phyloP scores from a whole-genome alignment of 1,140 invertebrate genomes.

The Drosophila virilis region DNA sequence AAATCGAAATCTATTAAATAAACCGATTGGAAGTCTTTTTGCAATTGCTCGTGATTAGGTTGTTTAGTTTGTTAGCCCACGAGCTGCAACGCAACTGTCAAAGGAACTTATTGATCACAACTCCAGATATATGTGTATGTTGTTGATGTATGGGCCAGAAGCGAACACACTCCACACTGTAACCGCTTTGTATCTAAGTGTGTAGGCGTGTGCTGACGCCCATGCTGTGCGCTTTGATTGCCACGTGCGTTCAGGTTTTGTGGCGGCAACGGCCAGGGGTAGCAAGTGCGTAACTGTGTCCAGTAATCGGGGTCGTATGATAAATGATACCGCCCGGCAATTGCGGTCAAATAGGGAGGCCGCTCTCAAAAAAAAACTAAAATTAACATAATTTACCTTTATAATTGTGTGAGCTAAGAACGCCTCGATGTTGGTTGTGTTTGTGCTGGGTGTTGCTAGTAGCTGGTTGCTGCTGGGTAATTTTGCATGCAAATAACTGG shows the following conservation, averaged over 20 bases:
- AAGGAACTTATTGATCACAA: constrained; percentile 76
- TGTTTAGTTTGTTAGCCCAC: constrained; percentile 29
- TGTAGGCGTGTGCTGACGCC: constrained; percentile 35
- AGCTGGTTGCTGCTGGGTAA: constrained; percentile 55
- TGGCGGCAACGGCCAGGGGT: neutral
- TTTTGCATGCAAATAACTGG: constrained; percentile 81
- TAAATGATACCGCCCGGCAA: constrained; percentile 61
- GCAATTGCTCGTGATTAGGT: constrained; percentile 53
- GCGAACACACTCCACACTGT: neutral
- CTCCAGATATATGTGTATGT: constrained; percentile 41
- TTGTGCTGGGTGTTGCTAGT: constrained; percentile 16
- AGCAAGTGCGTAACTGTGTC: constrained; percentile 20
- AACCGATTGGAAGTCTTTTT: constrained; percentile 1
- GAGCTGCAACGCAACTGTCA: constrained; percentile 44
- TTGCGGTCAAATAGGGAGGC: constrained; percentile 37
- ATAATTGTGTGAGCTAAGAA: constrained; percentile 32
- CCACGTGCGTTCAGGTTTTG: constrained; percentile 3
- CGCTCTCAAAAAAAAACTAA: constrained; percentile 27
- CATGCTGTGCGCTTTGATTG: constrained; percentile 24
- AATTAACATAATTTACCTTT: constrained; percentile 74
- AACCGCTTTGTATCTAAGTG: neutral
- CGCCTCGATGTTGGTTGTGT: constrained; percentile 18
- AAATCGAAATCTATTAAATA: neutral
- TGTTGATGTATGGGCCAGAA: constrained; percentile 47
- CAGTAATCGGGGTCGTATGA: constrained; percentile 62